Evolutionary conservation across 2,888 invertebrate genomes (phyloP).

Genomic region (Hirtodrosophila cameraria): DNA sequence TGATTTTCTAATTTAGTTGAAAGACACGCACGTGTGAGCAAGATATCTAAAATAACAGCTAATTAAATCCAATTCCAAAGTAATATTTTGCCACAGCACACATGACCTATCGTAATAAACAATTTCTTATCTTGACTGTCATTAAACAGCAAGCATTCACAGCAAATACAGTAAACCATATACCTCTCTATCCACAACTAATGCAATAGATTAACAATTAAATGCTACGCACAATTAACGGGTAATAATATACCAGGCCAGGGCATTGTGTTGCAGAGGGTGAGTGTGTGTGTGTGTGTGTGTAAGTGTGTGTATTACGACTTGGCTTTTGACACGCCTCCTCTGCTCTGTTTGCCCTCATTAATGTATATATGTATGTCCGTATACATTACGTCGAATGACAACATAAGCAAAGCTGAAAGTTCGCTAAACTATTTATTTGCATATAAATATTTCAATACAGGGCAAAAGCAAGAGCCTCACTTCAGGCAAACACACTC

Average conservation of each 20-base stretch:
- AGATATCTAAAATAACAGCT: conserved; percentile 23
- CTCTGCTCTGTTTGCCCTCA: conserved; percentile 1
- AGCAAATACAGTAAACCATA: neutral
- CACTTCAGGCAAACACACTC: conserved; percentile 24
- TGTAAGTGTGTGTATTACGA: conserved; percentile 49
- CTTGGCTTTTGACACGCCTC: conserved; percentile 53
- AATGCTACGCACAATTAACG: conserved; percentile 75
- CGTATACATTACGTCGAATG: conserved; percentile 50
- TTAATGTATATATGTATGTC: conserved; percentile 1
- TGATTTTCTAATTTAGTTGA: conserved; percentile 22
- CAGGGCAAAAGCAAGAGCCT: conserved; percentile 29
- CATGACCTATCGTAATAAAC: conserved; percentile 33
- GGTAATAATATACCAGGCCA: conserved; percentile 51
- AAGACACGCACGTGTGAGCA: neutral
- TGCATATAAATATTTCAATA: conserved; percentile 77
- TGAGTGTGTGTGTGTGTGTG: conserved; percentile 14
- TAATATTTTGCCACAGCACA: conserved; percentile 32
- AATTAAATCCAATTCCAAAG: conserved; percentile 57
- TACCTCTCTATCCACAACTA: no score
- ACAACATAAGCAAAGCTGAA: conserved; percentile 61
- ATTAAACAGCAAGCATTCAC: conserved; percentile 21
- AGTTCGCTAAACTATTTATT: conserved; percentile 76
- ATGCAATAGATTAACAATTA: conserved; percentile 71
- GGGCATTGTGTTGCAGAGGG: conserved; percentile 9
- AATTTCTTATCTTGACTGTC: conserved; percentile 37